Percentiles rank a stretch among this genome's conserved stretches.
Conservation (phyloP, 2,797 vertebrate species). For the Petrocephalus sullivani region DNA sequence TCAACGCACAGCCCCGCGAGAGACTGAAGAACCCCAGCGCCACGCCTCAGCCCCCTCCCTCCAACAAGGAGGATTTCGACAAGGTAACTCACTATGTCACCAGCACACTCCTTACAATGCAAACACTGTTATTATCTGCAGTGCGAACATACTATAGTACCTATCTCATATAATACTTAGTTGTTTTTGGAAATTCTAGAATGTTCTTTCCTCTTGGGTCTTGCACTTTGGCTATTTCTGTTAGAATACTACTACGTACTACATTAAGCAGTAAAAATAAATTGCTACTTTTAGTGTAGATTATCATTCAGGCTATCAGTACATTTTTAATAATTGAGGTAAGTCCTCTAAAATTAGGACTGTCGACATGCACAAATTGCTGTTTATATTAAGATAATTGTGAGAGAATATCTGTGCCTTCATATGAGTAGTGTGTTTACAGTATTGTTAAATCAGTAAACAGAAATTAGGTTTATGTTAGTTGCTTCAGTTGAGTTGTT, state of each 20-base stretch:
- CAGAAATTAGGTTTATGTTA: neutral
- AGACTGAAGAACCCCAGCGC: slow-evolving; percentile 94
- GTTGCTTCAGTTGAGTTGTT: slow-evolving; percentile 20
- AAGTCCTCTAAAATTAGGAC: slow-evolving; percentile 6
- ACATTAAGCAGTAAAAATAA: neutral
- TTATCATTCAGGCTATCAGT: neutral
- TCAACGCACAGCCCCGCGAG: slow-evolving; percentile 95
- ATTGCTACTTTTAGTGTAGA: neutral
- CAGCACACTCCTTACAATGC: neutral
- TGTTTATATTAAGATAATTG: neutral
- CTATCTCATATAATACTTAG: neutral
- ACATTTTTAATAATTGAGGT: neutral
- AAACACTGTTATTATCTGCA: neutral
- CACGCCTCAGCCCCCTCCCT: slow-evolving; percentile 87
- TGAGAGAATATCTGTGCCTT: slow-evolving; percentile 3
- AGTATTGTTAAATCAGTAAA: slow-evolving; percentile 2
- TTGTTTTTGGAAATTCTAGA: neutral
- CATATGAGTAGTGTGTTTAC: slow-evolving; percentile 16
- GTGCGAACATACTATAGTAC: neutral
- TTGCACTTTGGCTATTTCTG: slow-evolving; percentile 7
- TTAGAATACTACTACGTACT: neutral
- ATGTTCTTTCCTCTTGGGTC: neutral
- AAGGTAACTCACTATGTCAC: slow-evolving; percentile 82
- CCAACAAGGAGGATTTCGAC: slow-evolving; percentile 99
- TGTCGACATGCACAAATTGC: neutral